A percentile compares a stretch with the other conserved stretches of the same genome.
These are phyloP conservation scores for Acleris cristana DNA, from an alignment of 2,888 invertebrate genomes.

Conservation along the genomic window DNA sequence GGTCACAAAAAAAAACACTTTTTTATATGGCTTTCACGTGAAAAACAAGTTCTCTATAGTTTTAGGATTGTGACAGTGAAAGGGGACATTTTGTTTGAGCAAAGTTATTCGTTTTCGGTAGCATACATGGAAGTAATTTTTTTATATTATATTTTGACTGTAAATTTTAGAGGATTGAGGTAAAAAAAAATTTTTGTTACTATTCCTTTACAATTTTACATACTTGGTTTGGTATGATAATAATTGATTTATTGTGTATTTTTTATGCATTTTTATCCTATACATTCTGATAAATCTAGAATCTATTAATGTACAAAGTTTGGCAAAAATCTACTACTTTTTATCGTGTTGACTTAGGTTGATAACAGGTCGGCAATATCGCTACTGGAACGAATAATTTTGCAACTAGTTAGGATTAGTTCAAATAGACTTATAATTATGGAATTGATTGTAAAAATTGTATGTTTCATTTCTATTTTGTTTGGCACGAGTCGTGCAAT, in stretches of 20 bases:
- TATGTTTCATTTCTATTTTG: slow-evolving; percentile 30
- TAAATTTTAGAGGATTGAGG: no score
- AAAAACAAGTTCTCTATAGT: slow-evolving; percentile 29
- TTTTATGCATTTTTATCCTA: no score
- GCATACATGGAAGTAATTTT: not conserved
- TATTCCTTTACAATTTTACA: no score
- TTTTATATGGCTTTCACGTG: no score
- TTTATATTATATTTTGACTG: no score
- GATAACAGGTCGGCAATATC: not conserved
- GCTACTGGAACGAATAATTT: slow-evolving; percentile 22
- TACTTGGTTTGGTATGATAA: no score
- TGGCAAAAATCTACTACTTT: no score
- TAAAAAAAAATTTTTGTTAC: no score
- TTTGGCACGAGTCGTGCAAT: slow-evolving; percentile 42
- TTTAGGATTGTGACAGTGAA: slow-evolving; percentile 23
- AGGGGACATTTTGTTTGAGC: slow-evolving; percentile 8
- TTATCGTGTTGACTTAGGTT: no score
- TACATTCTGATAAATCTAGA: no score
- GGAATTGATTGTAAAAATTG: slow-evolving; percentile 45
- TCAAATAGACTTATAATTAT: slow-evolving; percentile 36
- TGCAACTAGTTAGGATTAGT: slow-evolving; percentile 32
- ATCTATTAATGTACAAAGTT: no score
- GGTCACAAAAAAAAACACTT: slow-evolving; percentile 8
- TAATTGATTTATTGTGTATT: no score
- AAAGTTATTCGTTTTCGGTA: not conserved